Base-by-base conservation (phyloP, 1,140 invertebrate species). In the Dolichoris vasculosae region DNA sequence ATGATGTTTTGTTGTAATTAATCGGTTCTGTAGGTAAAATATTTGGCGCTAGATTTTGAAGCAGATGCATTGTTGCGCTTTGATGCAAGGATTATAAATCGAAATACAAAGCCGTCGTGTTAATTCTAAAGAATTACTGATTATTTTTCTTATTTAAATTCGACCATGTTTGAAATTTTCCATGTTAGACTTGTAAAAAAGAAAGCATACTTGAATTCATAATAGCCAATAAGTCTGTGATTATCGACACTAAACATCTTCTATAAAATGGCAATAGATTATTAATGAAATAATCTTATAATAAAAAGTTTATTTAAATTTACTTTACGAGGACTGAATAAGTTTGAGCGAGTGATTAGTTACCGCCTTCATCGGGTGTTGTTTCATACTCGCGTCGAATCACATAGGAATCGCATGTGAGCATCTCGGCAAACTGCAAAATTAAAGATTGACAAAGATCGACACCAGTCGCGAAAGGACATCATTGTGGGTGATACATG, bases 401-500 rank as follows among this genome's bases (percentile, higher is more conserved):
- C 17, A 17, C 8, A 17, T 17, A 2, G 13, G n/a, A n/a, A n/a
- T 2, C 51, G 51, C 9, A 17, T 20, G 51, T 55, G 43, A 15
- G 23, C 15, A 48, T 20, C 30, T 76, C 75, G 63, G 40, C 63
- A 43, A 69, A 63, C 48, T 23, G 59, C 15, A 32, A 82, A 82
- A 82, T 82, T 82, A 82, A 73, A 73, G 67, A 82, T 82, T 32
- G 63, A 43, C 23, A 6, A 59, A 20, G 51, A 35, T 63, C 59
- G 63, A 59, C 23, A 2, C 2, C 32, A 26, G 55, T 23, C 77
- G 15, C 8, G 55, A 20, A 35, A 55, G 55, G 77, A 79, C 64
- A 64, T n/a, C n/a, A n/a, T n/a, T n/a, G n/a, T n/a, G 48, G 48
- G 48, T 15, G 48, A 15, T 17, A 6, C 43, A 17, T 17, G 48